Conservation (phyloP, 2,797 vertebrate species). For the Harpagifer antarcticus region DNA sequence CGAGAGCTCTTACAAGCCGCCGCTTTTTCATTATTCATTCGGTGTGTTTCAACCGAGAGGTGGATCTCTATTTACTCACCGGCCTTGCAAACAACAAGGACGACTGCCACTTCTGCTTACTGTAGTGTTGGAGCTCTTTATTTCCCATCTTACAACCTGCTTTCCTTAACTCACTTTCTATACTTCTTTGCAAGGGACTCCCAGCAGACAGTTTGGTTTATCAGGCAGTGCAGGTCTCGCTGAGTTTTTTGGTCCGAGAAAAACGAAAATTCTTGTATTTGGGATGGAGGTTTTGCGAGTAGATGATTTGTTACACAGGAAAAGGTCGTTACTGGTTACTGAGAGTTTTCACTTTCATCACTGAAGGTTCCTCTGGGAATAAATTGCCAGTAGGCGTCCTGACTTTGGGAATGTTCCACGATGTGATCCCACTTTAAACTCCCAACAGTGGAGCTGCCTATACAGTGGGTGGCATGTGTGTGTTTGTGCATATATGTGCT, state of each 20-base stretch:
- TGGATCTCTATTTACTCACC: constrained; percentile 60
- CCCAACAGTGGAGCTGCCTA: constrained; percentile 39
- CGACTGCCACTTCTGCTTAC: constrained; percentile 20
- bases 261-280: constrained; percentile 22
- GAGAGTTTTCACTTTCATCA: constrained; percentile 40
- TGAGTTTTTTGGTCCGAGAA: constrained; percentile 10
- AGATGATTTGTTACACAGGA: constrained; percentile 66
- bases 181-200: constrained; percentile 31
- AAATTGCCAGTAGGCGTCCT: constrained; percentile 25
- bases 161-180: constrained; percentile 12
- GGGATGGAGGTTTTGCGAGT: constrained; percentile 27
- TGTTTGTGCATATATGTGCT: constrained; percentile 31
- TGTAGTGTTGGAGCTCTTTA: constrained; percentile 19
- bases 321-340: constrained; percentile 54
- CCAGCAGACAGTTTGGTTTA: constrained; percentile 43
- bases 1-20: constrained; percentile 68
- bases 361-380: constrained; percentile 37
- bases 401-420: constrained; percentile 33
- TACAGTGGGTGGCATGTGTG: constrained; percentile 25
- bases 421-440: constrained; percentile 21
- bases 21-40: constrained; percentile 82
- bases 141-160: constrained; percentile 15
- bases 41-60: constrained; percentile 54
- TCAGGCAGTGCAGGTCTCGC: constrained; percentile 64
- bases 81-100: constrained; percentile 56